These are phyloP conservation scores for Pachyramphus minor DNA, from an alignment of 2,113 vertebrate genomes.

Conservation along the genomic window DNA sequence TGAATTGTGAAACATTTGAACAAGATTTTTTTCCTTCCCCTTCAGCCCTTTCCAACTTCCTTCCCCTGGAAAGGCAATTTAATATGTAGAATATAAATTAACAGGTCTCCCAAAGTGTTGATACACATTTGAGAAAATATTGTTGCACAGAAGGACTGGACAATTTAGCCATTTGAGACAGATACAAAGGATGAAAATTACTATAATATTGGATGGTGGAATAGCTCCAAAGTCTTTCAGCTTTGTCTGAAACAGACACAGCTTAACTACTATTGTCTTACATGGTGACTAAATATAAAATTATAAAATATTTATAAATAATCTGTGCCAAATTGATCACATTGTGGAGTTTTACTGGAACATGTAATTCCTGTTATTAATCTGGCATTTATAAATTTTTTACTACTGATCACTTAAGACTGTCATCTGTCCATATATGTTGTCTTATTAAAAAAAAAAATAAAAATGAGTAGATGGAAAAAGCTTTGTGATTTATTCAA, in stretches of 20 bases:
- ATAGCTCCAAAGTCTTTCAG: conserved; percentile 36
- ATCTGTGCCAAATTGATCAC: background rate
- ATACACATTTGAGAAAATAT: conserved; percentile 32
- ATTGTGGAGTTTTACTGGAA: conserved; percentile 3
- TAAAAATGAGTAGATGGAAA: background rate
- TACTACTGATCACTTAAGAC: background rate
- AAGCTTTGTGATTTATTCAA: conserved; percentile 29
- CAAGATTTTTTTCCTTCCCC: conserved; percentile 3
- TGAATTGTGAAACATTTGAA: conserved; percentile 32
- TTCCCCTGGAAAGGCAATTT: conserved; percentile 37
- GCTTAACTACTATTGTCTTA: background rate
- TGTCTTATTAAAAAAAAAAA: background rate
- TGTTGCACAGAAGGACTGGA: background rate
- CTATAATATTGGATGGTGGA: conserved; percentile 30
- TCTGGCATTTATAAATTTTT: background rate
- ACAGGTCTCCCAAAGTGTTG: background rate
- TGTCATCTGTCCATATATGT: background rate
- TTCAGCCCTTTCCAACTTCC: background rate
- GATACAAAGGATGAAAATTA: conserved; percentile 8
- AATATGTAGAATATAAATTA: conserved; percentile 30
- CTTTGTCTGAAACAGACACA: conserved; percentile 5
- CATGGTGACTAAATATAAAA: conserved; percentile 8
- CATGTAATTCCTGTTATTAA: background rate
- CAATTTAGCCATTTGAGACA: background rate
- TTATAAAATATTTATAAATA: conserved; percentile 41